These are phyloP conservation scores for Zaprionus inermis DNA, from an alignment of 1,140 invertebrate genomes.

Conservation along the genomic window DNA sequence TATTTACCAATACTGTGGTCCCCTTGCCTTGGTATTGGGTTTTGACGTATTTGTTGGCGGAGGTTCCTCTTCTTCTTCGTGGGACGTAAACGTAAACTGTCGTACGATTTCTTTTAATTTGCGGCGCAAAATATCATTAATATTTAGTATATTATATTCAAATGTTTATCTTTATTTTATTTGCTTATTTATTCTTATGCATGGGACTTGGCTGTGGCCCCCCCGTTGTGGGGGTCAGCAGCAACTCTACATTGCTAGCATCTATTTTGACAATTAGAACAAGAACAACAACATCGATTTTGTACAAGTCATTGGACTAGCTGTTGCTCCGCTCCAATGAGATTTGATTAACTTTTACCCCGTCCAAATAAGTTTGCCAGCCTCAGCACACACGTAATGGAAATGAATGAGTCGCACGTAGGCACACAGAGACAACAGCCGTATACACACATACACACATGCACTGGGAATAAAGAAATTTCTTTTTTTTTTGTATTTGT, in stretches of 20 bases:
- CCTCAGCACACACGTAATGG: conserved; percentile 65
- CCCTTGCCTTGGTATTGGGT: conserved; percentile 32
- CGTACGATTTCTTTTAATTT: conserved; percentile 61
- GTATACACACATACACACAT: conserved; percentile 51
- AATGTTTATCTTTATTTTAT: conserved; percentile 27
- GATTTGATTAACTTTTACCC: conserved; percentile 49
- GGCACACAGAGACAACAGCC: conserved; percentile 51
- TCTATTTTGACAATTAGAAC: conserved; percentile 62
- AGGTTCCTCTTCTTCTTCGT: conserved; percentile 33
- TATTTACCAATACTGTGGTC: conserved; percentile 39
- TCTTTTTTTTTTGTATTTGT: conserved; percentile 28
- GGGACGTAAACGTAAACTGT: conserved; percentile 46
- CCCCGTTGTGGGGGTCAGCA: conserved; percentile 63
- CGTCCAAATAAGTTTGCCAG: conserved; percentile 37
- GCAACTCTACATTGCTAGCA: conserved; percentile 69
- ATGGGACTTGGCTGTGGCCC: conserved; percentile 65
- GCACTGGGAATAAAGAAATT: conserved; percentile 41
- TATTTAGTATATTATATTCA: conserved; percentile 32
- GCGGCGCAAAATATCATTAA: conserved; percentile 53
- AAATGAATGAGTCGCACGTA: conserved; percentile 71
- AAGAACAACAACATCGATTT: conserved; percentile 47
- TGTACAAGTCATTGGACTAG: conserved; percentile 48
- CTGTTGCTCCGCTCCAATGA: conserved; percentile 42
- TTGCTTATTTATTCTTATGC: conserved; percentile 45
- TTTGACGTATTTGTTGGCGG: conserved; percentile 58